Evolutionary conservation across 2,797 vertebrate species (phyloP).

Genomic region (Brotula barbata): DNA sequence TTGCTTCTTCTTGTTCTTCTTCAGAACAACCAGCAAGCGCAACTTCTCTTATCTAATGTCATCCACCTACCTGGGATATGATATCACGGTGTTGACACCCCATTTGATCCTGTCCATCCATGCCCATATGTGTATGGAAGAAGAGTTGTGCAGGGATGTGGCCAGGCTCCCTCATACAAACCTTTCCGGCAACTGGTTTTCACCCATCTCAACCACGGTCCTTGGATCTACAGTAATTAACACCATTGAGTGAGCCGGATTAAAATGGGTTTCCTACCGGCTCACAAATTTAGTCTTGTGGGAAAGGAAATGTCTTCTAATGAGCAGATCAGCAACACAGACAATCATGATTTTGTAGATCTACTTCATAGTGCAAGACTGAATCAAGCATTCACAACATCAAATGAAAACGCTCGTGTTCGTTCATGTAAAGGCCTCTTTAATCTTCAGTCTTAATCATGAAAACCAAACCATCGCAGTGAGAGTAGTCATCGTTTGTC

Average conservation of each 20-base stretch:
- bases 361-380: not conserved
- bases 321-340: not conserved
- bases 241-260: not conserved
- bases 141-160: not conserved
- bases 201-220: not conserved
- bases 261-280: not conserved
- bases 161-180: not conserved
- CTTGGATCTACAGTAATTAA: not conserved
- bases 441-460: slow-evolving; percentile 1
- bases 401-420: not conserved
- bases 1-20: not conserved
- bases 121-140: not conserved
- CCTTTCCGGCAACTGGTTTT: not conserved
- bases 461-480: not conserved
- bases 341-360: too few species aligned
- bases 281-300: not conserved
- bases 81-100: not conserved
- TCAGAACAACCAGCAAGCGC: not conserved
- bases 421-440: not conserved
- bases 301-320: slow-evolving; percentile 11
- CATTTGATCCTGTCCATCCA: not conserved
- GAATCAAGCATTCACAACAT: not conserved
- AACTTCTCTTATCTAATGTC: not conserved
- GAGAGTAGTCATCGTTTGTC: not conserved
- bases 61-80: not conserved